phyloP scores from a whole-genome alignment of 2,797 vertebrate genomes.

The Siniperca scherzeri region DNA sequence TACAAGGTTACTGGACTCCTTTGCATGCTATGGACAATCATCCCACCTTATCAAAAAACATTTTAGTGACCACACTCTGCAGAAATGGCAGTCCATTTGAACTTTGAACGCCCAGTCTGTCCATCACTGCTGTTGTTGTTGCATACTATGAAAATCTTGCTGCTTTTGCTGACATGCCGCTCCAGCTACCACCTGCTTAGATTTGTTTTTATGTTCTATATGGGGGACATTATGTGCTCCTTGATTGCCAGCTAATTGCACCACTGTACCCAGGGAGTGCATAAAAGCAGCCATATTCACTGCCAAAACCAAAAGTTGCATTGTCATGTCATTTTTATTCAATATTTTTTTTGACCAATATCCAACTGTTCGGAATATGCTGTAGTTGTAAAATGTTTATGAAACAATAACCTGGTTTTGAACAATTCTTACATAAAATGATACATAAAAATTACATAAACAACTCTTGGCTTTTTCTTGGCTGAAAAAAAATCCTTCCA shows the following conservation, averaged over 20 bases:
- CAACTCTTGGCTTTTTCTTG: background rate
- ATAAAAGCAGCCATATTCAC: slow-evolving; percentile 22
- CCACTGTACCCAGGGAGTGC: slow-evolving; percentile 18
- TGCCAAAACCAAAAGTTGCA: slow-evolving; percentile 26
- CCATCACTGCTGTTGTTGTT: slow-evolving; percentile 2
- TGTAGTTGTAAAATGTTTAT: background rate
- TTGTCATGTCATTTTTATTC: slow-evolving; percentile 15
- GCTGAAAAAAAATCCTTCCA: background rate
- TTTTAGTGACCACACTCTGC: background rate
- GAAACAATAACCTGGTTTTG: background rate
- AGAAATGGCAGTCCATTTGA: background rate
- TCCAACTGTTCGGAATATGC: slow-evolving; percentile 2
- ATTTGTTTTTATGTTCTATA: slow-evolving; percentile 39
- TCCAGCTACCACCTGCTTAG: slow-evolving; percentile 40
- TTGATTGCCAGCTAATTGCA: slow-evolving; percentile 37
- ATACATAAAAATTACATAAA: background rate
- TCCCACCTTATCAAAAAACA: no score
- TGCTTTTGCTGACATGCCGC: slow-evolving; percentile 34
- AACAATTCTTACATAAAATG: background rate
- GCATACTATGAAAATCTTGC: slow-evolving; percentile 10
- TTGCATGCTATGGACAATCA: background rate
- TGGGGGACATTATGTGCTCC: slow-evolving; percentile 26
- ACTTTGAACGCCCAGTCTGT: slow-evolving; percentile 2
- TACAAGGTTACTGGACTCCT: background rate
- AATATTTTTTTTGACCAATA: background rate